Evolutionary conservation across 2,113 vertebrate species (phyloP).

Genomic region (Cnemophilus loriae): DNA sequence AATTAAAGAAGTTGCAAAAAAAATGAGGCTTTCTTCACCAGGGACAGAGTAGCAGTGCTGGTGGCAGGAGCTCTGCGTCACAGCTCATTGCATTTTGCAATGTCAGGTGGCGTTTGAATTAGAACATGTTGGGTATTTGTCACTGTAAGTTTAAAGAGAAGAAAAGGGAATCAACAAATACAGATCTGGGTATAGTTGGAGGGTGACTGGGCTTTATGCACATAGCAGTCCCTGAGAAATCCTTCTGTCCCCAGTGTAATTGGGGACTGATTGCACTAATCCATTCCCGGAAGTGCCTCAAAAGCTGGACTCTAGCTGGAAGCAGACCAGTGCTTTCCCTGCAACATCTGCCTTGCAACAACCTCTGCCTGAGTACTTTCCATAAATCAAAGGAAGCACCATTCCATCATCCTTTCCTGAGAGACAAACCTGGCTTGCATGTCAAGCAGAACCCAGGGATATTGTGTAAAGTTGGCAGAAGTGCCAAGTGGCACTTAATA

Average conservation of each 20-base stretch:
- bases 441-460: not conserved
- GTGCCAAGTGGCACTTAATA: not conserved
- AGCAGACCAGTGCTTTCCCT: not conserved
- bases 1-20: not conserved
- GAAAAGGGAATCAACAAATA: not conserved
- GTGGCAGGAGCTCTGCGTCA: not conserved
- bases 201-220: not conserved
- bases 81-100: not conserved
- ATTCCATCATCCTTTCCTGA: not conserved
- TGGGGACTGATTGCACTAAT: not conserved
- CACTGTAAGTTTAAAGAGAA: not conserved
- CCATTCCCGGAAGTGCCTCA: not conserved
- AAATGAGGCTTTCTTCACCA: not conserved
- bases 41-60: not conserved
- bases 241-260: not conserved
- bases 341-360: not conserved
- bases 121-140: not conserved
- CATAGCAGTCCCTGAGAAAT: not conserved
- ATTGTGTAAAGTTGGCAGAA: not conserved
- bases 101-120: rapidly evolving
- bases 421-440: not conserved
- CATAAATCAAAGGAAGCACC: not conserved
- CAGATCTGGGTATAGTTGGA: not conserved
- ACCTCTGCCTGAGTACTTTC: not conserved
- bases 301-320: not conserved